Evolutionary conservation across 2,888 invertebrate genomes (phyloP).

Genomic region (Peribatodes rhomboidaria): DNA sequence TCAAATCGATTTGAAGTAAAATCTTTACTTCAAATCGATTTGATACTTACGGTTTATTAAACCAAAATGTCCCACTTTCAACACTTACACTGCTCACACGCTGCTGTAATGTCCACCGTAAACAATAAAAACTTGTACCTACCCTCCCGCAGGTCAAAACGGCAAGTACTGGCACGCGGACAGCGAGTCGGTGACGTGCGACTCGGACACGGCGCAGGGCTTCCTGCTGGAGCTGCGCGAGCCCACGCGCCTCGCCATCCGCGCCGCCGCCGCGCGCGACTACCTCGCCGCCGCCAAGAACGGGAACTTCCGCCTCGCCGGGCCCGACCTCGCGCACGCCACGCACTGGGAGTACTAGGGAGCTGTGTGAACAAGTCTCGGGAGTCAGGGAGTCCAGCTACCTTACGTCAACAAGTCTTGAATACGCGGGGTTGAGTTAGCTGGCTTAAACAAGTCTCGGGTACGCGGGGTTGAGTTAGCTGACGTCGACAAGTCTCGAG

Average conservation of each 20-base stretch:
- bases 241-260: constrained; percentile 97
- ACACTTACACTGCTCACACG: too few species aligned
- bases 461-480: too few species aligned
- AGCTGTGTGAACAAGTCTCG: not conserved
- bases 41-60: too few species aligned
- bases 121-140: not conserved
- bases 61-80: too few species aligned
- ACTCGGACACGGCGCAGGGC: constrained; percentile 92
- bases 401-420: too few species aligned
- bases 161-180: constrained; percentile 98
- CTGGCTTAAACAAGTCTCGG: too few species aligned
- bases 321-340: constrained; percentile 91
- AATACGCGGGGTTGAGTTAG: too few species aligned
- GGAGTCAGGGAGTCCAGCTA: too few species aligned
- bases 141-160: constrained; percentile 90
- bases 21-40: too few species aligned
- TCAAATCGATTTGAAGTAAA: too few species aligned
- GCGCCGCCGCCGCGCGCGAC: constrained; percentile 89
- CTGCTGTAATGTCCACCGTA: too few species aligned
- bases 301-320: constrained; percentile 94
- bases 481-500: too few species aligned
- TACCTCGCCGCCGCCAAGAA: constrained; percentile 97
- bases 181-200: constrained; percentile 94
- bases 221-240: constrained; percentile 97
- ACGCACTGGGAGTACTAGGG: constrained; percentile 98